A percentile compares a stretch with the other conserved stretches of the same genome.
These are phyloP conservation scores for Orius laevigatus DNA, from an alignment of 1,140 invertebrate species.

Conservation along the genomic window DNA sequence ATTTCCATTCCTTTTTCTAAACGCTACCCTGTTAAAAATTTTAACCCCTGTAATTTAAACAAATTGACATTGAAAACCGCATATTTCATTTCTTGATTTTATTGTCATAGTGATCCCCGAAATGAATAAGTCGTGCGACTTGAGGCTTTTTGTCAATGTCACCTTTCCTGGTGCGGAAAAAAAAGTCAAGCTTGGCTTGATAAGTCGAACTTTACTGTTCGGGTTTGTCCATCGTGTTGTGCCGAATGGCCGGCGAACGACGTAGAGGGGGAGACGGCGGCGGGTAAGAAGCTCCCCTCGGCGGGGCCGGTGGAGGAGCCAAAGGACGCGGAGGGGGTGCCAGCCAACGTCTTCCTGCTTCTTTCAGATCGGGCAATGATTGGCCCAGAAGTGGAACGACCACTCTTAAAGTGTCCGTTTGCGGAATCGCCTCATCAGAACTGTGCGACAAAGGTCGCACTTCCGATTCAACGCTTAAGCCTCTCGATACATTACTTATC, in stretches of 20 bases:
- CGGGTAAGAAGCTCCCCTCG: conserved; percentile 9
- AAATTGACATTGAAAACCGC: too few relatives aligned
- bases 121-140: too few relatives aligned
- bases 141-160: too few relatives aligned
- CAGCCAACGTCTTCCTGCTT: conserved; percentile 12
- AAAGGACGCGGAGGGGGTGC: conserved; percentile 6
- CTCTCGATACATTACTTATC: conserved; percentile 34
- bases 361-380: conserved; percentile 14
- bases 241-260: conserved; percentile 11
- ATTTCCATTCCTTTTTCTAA: background rate
- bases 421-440: conserved; percentile 37
- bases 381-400: conserved; percentile 12
- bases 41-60: too few relatives aligned
- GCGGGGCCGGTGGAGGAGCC: conserved; percentile 7
- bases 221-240: conserved; percentile 13
- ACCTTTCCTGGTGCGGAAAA: too few relatives aligned
- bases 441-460: conserved; percentile 38
- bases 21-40: background rate
- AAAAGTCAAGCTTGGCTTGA: background rate
- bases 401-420: conserved; percentile 11
- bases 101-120: too few relatives aligned
- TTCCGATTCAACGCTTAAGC: conserved; percentile 36
- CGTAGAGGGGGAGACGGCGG: conserved; percentile 13
- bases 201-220: conserved; percentile 4
- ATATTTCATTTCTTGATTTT: too few relatives aligned